Conservation (phyloP, 2,888 invertebrate species). For the Coelogynopora nodosa region DNA sequence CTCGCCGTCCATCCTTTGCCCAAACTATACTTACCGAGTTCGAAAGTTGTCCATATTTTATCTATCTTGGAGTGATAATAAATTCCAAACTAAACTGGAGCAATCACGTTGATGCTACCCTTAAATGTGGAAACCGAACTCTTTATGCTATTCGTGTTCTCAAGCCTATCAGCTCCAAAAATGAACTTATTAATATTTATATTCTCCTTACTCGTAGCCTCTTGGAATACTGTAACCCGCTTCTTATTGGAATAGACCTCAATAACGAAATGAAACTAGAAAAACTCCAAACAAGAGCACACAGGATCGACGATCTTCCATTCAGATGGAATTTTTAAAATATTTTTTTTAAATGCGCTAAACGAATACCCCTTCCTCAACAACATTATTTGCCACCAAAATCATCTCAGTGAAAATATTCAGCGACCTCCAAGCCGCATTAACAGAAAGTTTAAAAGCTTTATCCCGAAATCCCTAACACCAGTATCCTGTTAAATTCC, state of each 20-base stretch:
- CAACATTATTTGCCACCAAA: not conserved
- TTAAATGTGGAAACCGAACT: not conserved
- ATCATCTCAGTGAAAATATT: not conserved
- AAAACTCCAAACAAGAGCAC: conserved; percentile 9
- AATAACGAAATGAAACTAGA: not conserved
- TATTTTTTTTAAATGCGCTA: not conserved
- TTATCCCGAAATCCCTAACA: not conserved
- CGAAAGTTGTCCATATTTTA: not conserved
- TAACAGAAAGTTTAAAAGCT: not conserved
- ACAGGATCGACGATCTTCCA: not conserved
- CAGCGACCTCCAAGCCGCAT: not conserved
- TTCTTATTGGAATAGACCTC: not conserved
- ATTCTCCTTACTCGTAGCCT: not conserved
- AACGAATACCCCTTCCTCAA: not conserved
- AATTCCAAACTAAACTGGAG: not conserved
- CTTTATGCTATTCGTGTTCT: not conserved
- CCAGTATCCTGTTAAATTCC: not conserved
- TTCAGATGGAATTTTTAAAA: not conserved
- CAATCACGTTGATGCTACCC: not conserved
- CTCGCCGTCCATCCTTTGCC: not conserved
- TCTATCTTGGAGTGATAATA: not conserved
- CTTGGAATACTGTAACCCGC: not conserved
- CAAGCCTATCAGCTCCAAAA: not conserved
- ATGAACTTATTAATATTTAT: not conserved
- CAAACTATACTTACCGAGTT: not conserved